These are phyloP conservation scores for Hapalemur alaotrensis DNA, from an alignment of 2,797 vertebrate genomes.

Conservation along the genomic window DNA sequence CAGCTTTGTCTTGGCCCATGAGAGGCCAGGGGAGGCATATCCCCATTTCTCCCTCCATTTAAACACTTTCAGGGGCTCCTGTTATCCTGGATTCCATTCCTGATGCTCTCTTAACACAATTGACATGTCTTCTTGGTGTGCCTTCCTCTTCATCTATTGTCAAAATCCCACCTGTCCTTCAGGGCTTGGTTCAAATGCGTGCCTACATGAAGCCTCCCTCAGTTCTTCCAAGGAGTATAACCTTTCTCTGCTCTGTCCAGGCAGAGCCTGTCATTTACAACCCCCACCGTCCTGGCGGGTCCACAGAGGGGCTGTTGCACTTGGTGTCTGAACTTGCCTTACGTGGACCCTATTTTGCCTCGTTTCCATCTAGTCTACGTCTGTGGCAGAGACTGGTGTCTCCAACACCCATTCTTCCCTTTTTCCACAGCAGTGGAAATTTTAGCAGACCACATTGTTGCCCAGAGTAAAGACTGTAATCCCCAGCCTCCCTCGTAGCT, in stretches of 20 bases:
- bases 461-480: neutral
- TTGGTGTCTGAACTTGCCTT: neutral
- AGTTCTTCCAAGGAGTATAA: neutral
- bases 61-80: neutral
- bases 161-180: neutral
- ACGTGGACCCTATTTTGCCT: neutral
- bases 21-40: neutral
- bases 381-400: neutral
- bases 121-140: neutral
- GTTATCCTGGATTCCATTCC: neutral
- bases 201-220: neutral
- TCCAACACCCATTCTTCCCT: neutral
- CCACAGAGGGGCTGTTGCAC: neutral
- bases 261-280: neutral
- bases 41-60: neutral
- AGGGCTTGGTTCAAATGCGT: neutral
- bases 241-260: neutral
- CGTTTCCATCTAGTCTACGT: neutral
- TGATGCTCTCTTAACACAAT: neutral
- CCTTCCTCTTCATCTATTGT: neutral
- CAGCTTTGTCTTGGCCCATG: neutral
- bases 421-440: neutral
- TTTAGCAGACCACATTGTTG: neutral
- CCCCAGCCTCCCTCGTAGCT: neutral
- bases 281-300: neutral